These are phyloP conservation scores for Periplaneta americana DNA, from an alignment of 1,140 invertebrate species.

Conservation along the genomic window DNA sequence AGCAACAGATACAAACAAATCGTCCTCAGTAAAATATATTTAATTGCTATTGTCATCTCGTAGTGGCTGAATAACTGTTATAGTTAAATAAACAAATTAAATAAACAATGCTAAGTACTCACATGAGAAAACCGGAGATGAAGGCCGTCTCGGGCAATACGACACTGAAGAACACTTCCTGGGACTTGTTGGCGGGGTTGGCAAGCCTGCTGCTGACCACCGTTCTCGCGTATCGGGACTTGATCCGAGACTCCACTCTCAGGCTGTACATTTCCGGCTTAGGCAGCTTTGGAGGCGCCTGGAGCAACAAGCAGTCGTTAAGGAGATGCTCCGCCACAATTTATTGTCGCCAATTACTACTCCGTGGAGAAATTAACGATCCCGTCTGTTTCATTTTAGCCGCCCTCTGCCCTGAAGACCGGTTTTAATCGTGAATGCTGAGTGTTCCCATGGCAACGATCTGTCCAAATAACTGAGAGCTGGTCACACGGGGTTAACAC, in stretches of 20 bases:
- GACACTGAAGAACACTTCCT: constrained; percentile 54
- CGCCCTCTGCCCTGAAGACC: no score
- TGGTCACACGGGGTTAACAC: background rate
- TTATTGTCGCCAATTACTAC: no score
- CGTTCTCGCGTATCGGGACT: constrained; percentile 53
- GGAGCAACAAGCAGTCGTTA: background rate
- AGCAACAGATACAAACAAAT: no score
- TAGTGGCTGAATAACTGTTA: no score
- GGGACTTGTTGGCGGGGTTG: constrained; percentile 46
- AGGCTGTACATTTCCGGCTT: constrained; percentile 38
- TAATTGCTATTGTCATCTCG: no score
- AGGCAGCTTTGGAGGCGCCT: background rate
- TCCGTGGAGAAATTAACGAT: no score
- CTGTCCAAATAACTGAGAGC: background rate
- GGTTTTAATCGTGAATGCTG: background rate
- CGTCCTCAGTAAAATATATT: no score
- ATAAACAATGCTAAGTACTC: no score
- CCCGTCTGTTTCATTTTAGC: no score
- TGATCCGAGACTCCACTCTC: constrained; percentile 48
- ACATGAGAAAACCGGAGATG: constrained; percentile 59
- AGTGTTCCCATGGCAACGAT: background rate
- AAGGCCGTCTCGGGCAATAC: constrained; percentile 58
- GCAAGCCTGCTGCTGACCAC: constrained; percentile 48
- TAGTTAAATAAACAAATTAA: no score
- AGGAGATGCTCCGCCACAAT: background rate